Evolutionary conservation across 1,140 invertebrate genomes (phyloP), one percentile per base, ranked within the genome.

Genomic region (Drosophila neocordata): DNA sequence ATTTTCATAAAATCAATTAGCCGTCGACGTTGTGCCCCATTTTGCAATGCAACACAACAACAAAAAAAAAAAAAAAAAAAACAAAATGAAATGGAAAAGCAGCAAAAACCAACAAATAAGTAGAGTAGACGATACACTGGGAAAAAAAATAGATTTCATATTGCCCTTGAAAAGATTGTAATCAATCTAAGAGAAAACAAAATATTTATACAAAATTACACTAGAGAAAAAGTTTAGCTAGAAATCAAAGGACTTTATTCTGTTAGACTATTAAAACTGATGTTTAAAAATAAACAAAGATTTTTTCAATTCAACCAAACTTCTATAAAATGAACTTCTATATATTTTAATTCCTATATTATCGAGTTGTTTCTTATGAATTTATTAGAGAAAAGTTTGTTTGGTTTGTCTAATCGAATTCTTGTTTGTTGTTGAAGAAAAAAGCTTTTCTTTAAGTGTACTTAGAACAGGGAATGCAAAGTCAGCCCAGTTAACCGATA

Each of bases 1-100:
- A 88, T 70, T 72, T 87, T 78, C 81, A 70, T 75, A 77, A 71
- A 73, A 78, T 65, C 65, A 74, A 73, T 78, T 73, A 79, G 74
- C 75, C 74, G 74, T 74, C 61, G 74, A 61, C 34, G 71, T 63
- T 77, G 74, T 77, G 74, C 56, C 68, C 59, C 41, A 61, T 61
- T 61, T 61, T 61, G 24, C 41, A 48, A 48, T 48, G 41, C 41
- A 48, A 48, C 41, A 48, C 41, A 38, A 59, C 24, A 22, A 1
- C 1, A 31, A 2, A 1, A 48, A 48, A 37, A 60, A 48, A 3
- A 24, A 48, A 1, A 41, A 7, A 7, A 44, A 44, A 15, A 44
- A 44, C 13, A 44, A 48, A 48, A 48, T 18, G 8, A 11, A 48
- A 48, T 48, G 41, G 18, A 48, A 48, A 48, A 48, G n/a, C 13